Evolutionary conservation across 2,888 invertebrate species (phyloP), one percentile per base, ranked within the genome.

Genomic region (Drosophila pegasa): DNA sequence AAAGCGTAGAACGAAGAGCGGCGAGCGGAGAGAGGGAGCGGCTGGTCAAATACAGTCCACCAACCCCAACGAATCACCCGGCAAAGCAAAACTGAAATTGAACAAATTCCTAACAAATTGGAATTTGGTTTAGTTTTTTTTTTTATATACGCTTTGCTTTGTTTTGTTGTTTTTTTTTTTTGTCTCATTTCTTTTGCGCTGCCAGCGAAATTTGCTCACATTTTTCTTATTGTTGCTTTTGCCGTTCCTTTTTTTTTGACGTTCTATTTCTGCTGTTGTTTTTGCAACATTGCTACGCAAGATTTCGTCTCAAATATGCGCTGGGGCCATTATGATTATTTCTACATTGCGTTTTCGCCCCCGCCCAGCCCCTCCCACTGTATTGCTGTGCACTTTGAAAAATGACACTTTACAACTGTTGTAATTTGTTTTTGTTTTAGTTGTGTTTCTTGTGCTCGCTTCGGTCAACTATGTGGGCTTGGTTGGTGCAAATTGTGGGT

Each of bases 101-200:
- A 90, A 90, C 90, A 89, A 90, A 90, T 90, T 90, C 90, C 90
- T 89, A 89, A 90, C 90, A 90, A 90, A 90, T 90, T 90, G 90
- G 89, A 90, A 89, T 89, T 90, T 90, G 89, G 88, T 87, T 87
- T 87, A 86, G 86, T 88, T 88, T 87, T 88, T 78, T 76, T 54
- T 58, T 47, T 40, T n/a, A n/a, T n/a, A 40, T 18, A 64, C 69
- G 69, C 75, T 60, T 45, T 16, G 68, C 66, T 73, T 79, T 59
- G 50, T 29, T 59, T 50, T 25, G 27, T 48, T 61, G 27, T 25
- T 43, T 31, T 61, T 52, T 29, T 40, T 68, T 66, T 58, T 66
- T 67, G 56, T 80, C 52, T 63, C 69, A 85, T 85, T 83, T 78
- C 85, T 81, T 87, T 80, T 80, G 72, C 66, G 51, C 65, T 79